Base-by-base conservation (phyloP, 2,888 invertebrate species). In the Cheilosia pagana region DNA sequence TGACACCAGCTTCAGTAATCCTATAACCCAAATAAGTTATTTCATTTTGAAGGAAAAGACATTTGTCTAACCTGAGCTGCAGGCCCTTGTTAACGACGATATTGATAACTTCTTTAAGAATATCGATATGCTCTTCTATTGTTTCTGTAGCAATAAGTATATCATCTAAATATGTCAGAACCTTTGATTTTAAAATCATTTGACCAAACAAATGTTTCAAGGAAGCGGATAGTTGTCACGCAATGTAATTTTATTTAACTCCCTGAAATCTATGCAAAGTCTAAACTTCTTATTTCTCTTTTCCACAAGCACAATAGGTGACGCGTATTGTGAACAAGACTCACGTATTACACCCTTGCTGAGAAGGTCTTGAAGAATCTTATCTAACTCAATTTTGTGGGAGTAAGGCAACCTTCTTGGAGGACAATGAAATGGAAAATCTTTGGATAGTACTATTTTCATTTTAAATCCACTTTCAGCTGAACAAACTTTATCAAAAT, bases 151-250 rank as follows among this genome's bases (percentile, higher is more conserved):
- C 71, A 1, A 87, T 86, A 7, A 86, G 65, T 8, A 85, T 53
- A 71, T 87, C 88, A 76, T 88, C 88, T 41, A 88, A 82, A 77
- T 86, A 88, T 72, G 81, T 81, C 0, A 87, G 48, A 35, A 88
- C 65, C 31, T 87, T 79, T 0, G 77, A 81, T 7, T 52, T 16
- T 25, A 35, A 63, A 19, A 88, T 77, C 39, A 87, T 48, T 14
- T 50, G 28, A 23, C 59, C 53, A 82, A 88, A 83, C n/a, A 88
- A 78, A 4, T 39, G 57, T 45, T 86, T 87, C 10, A 87, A 1
- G 85, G 85, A 2, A 87, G 21, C 0, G 87, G 87, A 53, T 79
- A 79, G 63, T 86, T 86, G 41, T 83, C 86, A 10, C 75, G 52
- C 5, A 48, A 23, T 4, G 86, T 83, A 1, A 76, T 21, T 60